phyloP scores from a whole-genome alignment of 2,797 vertebrate genomes.

The Neostethus bicornis region DNA sequence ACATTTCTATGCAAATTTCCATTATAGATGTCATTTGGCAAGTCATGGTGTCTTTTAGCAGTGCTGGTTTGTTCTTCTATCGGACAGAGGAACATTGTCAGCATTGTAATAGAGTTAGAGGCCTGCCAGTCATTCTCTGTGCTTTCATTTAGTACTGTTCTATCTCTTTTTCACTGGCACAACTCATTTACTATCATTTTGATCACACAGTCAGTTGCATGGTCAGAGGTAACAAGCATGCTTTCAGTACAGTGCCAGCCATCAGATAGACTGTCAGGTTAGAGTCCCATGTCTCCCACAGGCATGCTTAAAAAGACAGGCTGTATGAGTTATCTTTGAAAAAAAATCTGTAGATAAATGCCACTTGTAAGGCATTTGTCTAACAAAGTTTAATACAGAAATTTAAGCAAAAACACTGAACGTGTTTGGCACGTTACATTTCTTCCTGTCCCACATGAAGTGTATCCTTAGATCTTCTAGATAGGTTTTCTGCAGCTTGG shows the following conservation, averaged over 20 bases:
- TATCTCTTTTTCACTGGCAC: constrained; percentile 43
- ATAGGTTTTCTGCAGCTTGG: too few species aligned
- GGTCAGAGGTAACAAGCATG: constrained; percentile 41
- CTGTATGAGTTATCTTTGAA: constrained; percentile 25
- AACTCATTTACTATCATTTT: constrained; percentile 59
- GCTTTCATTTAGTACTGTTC: constrained; percentile 34
- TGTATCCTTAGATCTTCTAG: too few species aligned
- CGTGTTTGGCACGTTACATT: constrained; percentile 6
- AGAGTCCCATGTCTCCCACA: constrained; percentile 21
- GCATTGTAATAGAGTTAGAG: constrained; percentile 40
- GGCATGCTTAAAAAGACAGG: constrained; percentile 28
- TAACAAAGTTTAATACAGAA: constrained; percentile 8
- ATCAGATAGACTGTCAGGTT: constrained; percentile 50
- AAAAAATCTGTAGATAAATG: constrained; percentile 13
- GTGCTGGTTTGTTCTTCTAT: constrained; percentile 24
- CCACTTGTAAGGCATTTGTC: constrained; percentile 1
- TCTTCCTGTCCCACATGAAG: constrained; percentile 2
- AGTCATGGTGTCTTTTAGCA: constrained; percentile 11
- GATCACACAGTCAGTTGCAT: constrained; percentile 47
- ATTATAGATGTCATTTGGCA: constrained; percentile 36
- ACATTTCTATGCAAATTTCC: constrained; percentile 44
- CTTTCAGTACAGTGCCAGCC: constrained; percentile 59
- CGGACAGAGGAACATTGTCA: constrained; percentile 15
- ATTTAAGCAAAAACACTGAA: constrained; percentile 5
- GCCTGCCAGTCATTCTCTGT: constrained; percentile 30